Percentiles rank a stretch among this genome's conserved stretches.
Conservation (phyloP, 2,888 invertebrate genomes). For the Mantis religiosa region DNA sequence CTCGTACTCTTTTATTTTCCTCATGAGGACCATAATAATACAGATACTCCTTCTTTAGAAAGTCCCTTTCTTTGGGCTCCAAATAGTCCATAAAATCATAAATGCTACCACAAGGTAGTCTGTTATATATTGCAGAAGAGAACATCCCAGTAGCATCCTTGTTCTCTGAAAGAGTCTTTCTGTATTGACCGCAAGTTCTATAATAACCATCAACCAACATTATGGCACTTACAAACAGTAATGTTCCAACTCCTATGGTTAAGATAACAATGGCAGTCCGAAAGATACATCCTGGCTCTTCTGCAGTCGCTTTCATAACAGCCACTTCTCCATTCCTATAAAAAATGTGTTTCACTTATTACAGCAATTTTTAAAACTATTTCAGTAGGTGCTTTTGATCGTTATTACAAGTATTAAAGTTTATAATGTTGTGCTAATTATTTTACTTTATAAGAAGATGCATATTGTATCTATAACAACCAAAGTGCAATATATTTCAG, state of each 20-base stretch:
- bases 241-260: constrained; percentile 58
- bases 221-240: constrained; percentile 64
- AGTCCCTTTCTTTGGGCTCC: constrained; percentile 47
- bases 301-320: not conserved
- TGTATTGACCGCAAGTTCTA: constrained; percentile 71
- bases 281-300: constrained; percentile 57
- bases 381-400: no score
- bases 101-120: constrained; percentile 23
- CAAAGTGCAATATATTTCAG: no score
- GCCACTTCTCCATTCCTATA: constrained; percentile 4
- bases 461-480: no score
- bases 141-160: constrained; percentile 20
- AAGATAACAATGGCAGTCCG: constrained; percentile 66
- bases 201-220: constrained; percentile 69
- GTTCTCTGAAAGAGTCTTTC: constrained; percentile 59
- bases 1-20: constrained; percentile 12
- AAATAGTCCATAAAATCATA: constrained; percentile 81
- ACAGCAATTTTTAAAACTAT: not conserved
- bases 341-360: not conserved
- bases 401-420: no score
- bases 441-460: no score
- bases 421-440: no score
- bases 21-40: constrained; percentile 10
- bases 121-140: constrained; percentile 18
- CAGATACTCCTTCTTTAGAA: constrained; percentile 13